Base-by-base conservation (phyloP, 2,113 vertebrate genomes). In the Notothenia coriiceps region DNA sequence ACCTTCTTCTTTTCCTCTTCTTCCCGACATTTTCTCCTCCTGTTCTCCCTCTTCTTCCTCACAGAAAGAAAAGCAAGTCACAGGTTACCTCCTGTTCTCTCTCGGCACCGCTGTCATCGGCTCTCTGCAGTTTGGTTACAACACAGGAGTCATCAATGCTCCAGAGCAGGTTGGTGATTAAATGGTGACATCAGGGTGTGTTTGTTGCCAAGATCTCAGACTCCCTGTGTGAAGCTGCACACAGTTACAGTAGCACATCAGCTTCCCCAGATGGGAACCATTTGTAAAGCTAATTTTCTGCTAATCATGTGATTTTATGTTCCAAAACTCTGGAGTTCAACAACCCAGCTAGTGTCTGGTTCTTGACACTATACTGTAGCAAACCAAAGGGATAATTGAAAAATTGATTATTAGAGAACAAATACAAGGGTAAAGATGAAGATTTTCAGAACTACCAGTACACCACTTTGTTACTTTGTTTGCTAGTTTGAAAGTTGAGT, bases 101-200 rank as follows among this genome's bases (percentile, higher is more conserved):
- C 66, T 98, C 78, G 51, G 49, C 2, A 70, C 97, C 1, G 97
- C 97, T 3, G 90, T 96, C 15, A 97, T 98, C 25, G 96, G 97
- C 78, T 99, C 98, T 0, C 94, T 98, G 67, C 98, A 98, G 89
- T 99, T 96, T 63, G 97, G 98, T 3, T 99, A 97, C 93, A 99
- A 99, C 93, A 98, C 96, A 0, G 98, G 98, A 43, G 98, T 99
- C 80, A 98, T 98, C 91, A 98, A 98, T 75, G 98, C 98, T 47
- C 98, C 98, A 0, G 97, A 98, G 76, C 20, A 68, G 94, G 98
- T 98, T 2, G 50, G 83, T 17, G 46, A 50, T 66, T 12, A 14
- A 20, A 1, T 22, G 17, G 40, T 44, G 2, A 18, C 14, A 20
- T 20, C 29, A 15, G 8, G 22, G 46, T 50, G 11, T n/a, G 15